phyloP scores from a whole-genome alignment of 2,113 vertebrate species.

The Pituophis catenifer region DNA sequence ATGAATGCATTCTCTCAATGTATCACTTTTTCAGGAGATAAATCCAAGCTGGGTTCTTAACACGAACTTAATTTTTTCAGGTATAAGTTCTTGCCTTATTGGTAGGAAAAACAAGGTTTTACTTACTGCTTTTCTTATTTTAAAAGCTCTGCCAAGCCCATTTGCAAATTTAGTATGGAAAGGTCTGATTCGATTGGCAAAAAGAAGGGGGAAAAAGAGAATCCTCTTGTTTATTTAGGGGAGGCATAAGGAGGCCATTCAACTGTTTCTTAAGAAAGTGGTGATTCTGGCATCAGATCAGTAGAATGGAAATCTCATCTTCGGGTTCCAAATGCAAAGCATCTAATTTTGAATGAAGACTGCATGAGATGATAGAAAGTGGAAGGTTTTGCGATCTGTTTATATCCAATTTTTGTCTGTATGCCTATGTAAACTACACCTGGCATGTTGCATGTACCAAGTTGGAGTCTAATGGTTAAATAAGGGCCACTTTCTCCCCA shows the following conservation, averaged over 20 bases:
- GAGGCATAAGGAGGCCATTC: conserved; percentile 36
- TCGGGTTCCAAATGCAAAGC: conserved; percentile 27
- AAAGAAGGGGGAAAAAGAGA: neutral
- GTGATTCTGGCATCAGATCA: conserved; percentile 30
- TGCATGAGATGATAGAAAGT: conserved; percentile 2
- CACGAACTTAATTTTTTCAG: conserved; percentile 23
- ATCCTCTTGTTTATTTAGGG: conserved; percentile 43
- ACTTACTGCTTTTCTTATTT: neutral
- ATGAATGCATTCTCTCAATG: conserved; percentile 19
- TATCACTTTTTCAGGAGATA: conserved; percentile 19
- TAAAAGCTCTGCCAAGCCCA: neutral
- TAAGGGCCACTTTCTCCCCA: conserved; percentile 58
- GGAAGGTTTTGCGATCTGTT: conserved; percentile 34
- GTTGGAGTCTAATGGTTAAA: conserved; percentile 69
- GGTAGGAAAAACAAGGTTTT: neutral
- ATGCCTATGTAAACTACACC: conserved; percentile 53
- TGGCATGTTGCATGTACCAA: conserved; percentile 53
- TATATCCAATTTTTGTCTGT: conserved; percentile 36
- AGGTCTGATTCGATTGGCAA: conserved; percentile 20
- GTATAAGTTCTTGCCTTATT: neutral
- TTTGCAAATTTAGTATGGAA: conserved; percentile 30
- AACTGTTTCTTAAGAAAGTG: conserved; percentile 33
- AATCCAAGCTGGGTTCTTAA: conserved; percentile 10
- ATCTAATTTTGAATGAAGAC: conserved; percentile 35
- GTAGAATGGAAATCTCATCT: conserved; percentile 19